A percentile compares a stretch with the other conserved stretches of the same genome.
Conservation (phyloP, 2,888 invertebrate species). For the Dasypogon diadema region DNA sequence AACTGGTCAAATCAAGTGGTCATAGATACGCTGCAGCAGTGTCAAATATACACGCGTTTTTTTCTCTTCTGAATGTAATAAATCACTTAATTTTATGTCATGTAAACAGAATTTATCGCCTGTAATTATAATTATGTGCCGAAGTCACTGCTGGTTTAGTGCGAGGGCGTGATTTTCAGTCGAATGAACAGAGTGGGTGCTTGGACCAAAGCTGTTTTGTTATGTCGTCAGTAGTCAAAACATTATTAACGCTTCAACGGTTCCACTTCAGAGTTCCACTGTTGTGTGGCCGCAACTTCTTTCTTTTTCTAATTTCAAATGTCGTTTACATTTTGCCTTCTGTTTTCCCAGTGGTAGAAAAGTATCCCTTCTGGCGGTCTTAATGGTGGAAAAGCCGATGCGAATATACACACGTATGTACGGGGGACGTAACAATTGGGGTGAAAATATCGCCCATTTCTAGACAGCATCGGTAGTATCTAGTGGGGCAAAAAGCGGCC, state of each 20-base stretch:
- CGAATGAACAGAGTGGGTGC: constrained; percentile 9
- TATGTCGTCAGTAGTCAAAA: constrained; percentile 32
- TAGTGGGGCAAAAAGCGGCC: background rate
- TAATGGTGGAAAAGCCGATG: constrained; percentile 5
- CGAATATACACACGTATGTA: background rate
- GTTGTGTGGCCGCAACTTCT: constrained; percentile 24
- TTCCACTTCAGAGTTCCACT: constrained; percentile 5
- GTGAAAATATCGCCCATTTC: constrained; percentile 32
- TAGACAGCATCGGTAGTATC: constrained; percentile 4
- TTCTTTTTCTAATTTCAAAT: constrained; percentile 22
- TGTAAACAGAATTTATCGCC: constrained; percentile 50
- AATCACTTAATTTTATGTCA: constrained; percentile 51
- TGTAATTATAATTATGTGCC: constrained; percentile 50
- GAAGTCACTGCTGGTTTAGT: constrained; percentile 16
- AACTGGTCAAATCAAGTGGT: constrained; percentile 20
- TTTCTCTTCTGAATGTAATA: constrained; percentile 49
- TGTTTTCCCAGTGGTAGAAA: background rate
- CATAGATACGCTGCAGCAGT: constrained; percentile 4
- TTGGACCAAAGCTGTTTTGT: background rate
- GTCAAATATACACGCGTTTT: constrained; percentile 17
- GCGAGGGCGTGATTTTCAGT: constrained; percentile 44
- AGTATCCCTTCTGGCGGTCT: constrained; percentile 7
- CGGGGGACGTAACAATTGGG: constrained; percentile 15
- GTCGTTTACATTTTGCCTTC: constrained; percentile 9
- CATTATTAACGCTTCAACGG: constrained; percentile 27